Percentiles rank a stretch among this genome's conserved stretches.
phyloP scores from a whole-genome alignment of 2,888 invertebrate genomes.

The Aphidius colemani region DNA sequence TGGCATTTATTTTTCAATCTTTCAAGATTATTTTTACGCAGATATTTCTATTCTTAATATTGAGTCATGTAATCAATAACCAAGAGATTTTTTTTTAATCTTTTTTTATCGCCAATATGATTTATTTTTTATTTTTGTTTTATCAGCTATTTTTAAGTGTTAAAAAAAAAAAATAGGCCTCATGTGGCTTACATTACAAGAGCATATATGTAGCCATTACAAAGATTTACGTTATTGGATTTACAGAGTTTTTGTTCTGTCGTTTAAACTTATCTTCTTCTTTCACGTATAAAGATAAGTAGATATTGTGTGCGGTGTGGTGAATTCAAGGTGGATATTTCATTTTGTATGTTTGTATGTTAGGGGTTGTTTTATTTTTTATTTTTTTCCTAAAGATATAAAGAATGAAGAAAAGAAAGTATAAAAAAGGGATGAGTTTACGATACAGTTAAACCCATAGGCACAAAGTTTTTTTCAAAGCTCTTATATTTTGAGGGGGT shows the following conservation, averaged over 20 bases:
- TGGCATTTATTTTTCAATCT: no score
- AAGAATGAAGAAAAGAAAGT: neutral
- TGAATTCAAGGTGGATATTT: no score
- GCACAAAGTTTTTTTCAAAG: no score
- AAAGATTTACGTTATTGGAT: conserved; percentile 31
- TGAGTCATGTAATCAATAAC: no score
- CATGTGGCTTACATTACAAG: neutral
- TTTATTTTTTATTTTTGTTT: no score
- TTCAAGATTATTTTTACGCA: no score
- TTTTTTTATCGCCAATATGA: no score
- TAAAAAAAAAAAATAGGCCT: conserved; percentile 7
- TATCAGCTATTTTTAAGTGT: no score
- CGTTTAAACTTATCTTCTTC: conserved; percentile 31
- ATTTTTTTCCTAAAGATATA: neutral
- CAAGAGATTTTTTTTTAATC: no score
- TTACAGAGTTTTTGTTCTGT: conserved; percentile 31
- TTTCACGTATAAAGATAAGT: conserved; percentile 26
- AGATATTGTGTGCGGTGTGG: conserved; percentile 9
- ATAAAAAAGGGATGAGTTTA: conserved; percentile 22
- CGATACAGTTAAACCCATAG: no score
- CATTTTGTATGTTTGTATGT: neutral
- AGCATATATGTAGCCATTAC: conserved; percentile 15
- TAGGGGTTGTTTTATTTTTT: neutral
- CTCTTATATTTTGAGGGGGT: conserved; percentile 7
- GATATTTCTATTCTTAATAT: no score